A percentile compares a stretch with the other conserved stretches of the same genome.
These are phyloP conservation scores for Drosophila kanapiae DNA, from an alignment of 1,140 invertebrate genomes.

Conservation along the genomic window DNA sequence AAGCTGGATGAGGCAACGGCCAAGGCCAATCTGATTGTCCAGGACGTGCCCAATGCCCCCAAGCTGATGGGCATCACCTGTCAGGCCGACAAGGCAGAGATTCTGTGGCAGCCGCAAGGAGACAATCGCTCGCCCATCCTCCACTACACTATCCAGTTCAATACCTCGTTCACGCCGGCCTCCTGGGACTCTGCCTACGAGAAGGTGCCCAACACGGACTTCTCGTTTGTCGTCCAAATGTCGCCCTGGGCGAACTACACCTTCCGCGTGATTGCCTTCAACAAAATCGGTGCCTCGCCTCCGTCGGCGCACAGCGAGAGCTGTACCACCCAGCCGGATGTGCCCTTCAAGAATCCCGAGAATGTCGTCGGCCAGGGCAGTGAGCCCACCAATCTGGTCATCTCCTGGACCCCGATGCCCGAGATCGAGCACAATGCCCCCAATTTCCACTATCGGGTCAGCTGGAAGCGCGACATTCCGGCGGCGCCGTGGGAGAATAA, in stretches of 20 bases:
- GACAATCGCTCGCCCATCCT: slow-evolving; percentile 98
- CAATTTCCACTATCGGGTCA: slow-evolving; percentile 96
- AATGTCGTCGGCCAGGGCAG: slow-evolving; percentile 96
- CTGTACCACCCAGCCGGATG: slow-evolving; percentile 95
- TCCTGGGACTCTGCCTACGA: slow-evolving; percentile 93
- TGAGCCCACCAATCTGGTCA: slow-evolving; percentile 95
- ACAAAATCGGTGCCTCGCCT: slow-evolving; percentile 95
- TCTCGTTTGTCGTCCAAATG: slow-evolving; percentile 91
- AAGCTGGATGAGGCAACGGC: slow-evolving; percentile 93
- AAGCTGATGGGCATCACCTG: slow-evolving; percentile 89
- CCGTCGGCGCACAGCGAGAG: slow-evolving; percentile 93
- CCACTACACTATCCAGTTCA: slow-evolving; percentile 96
- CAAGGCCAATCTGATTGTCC: slow-evolving; percentile 95
- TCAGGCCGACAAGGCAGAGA: slow-evolving; percentile 89
- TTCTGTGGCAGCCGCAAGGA: slow-evolving; percentile 94
- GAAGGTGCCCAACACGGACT: slow-evolving; percentile 92
- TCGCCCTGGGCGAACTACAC: slow-evolving; percentile 98
- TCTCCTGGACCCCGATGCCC: slow-evolving; percentile 98
- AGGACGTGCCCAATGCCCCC: slow-evolving; percentile 97
- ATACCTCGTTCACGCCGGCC: slow-evolving; percentile 97
- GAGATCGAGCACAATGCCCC: slow-evolving; percentile 98
- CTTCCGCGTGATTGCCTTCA: slow-evolving; percentile 96
- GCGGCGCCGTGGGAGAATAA: slow-evolving; percentile 90
- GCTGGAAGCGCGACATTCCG: slow-evolving; percentile 92
- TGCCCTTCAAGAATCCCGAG: slow-evolving; percentile 97